Conservation (phyloP, 2,113 vertebrate genomes). For the Oncorhynchus gorbuscha region DNA sequence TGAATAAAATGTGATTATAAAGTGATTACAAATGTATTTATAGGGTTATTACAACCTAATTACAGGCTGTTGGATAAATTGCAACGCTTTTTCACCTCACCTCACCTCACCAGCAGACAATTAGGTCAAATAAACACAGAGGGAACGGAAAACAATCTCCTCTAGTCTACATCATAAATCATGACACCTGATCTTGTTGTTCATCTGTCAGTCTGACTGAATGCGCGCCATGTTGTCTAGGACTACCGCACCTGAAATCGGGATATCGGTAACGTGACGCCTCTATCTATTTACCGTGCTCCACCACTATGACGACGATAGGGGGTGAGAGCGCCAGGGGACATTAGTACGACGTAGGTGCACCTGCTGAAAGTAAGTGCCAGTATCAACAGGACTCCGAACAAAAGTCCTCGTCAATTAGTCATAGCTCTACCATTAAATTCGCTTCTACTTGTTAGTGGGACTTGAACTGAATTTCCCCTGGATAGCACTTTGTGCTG, state of each 20-base stretch:
- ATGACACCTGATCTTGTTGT: constrained; percentile 47
- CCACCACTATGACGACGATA: constrained; percentile 23
- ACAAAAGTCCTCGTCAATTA: neutral
- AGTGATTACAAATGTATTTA: no score
- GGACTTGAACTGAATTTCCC: neutral
- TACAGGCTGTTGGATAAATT: no score
- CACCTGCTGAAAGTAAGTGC: constrained; percentile 42
- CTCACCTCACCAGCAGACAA: neutral
- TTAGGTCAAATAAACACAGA: neutral
- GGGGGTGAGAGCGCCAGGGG: constrained; percentile 12
- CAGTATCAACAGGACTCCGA: neutral
- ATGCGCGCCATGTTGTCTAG: constrained; percentile 18
- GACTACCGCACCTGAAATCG: constrained; percentile 45
- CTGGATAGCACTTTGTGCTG: neutral
- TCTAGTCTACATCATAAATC: neutral
- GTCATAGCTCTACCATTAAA: neutral
- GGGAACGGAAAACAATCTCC: constrained; percentile 17
- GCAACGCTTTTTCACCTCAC: neutral
- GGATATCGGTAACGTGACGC: constrained; percentile 49
- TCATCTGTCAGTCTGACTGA: constrained; percentile 48
- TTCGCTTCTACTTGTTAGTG: neutral
- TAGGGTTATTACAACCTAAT: no score
- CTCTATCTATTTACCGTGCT: constrained; percentile 42
- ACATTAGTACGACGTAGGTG: neutral
- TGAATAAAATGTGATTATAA: no score